Percentiles rank a stretch among this genome's conserved stretches.
These are phyloP conservation scores for Xiphophorus hellerii DNA, from an alignment of 2,113 vertebrate genomes.

Conservation along the genomic window DNA sequence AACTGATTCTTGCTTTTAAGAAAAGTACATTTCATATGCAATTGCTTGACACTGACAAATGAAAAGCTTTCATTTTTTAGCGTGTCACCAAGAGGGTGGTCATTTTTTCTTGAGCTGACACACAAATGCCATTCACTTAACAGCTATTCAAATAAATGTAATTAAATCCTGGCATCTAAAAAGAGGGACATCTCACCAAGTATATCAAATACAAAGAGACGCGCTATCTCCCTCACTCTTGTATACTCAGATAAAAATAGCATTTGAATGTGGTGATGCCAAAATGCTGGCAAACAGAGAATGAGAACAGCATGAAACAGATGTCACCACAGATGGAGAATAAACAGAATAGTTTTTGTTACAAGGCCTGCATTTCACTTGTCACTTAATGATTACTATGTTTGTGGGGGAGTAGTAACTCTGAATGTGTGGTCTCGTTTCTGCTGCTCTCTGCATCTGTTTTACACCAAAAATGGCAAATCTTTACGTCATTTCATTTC, in stretches of 20 bases:
- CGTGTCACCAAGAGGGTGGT: conserved; percentile 8
- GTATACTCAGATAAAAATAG: conserved; percentile 54
- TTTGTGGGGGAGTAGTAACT: conserved; percentile 36
- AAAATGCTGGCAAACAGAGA: conserved; percentile 48
- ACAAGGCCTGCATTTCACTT: conserved; percentile 66
- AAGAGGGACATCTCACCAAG: background rate
- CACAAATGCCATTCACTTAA: background rate
- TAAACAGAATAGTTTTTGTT: conserved; percentile 70
- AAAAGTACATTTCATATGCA: conserved; percentile 44
- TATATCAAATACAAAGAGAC: conserved; percentile 8
- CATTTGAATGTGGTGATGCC: conserved; percentile 53
- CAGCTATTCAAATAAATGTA: conserved; percentile 11
- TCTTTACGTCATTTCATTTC: conserved; percentile 10
- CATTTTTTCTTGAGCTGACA: conserved; percentile 14
- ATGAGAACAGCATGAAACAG: conserved; percentile 71
- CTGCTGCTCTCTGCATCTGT: conserved; percentile 28
- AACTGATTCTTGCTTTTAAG: conserved; percentile 59
- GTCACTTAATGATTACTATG: conserved; percentile 58
- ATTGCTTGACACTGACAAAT: conserved; percentile 42
- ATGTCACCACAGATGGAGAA: conserved; percentile 76
- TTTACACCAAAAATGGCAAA: conserved; percentile 29
- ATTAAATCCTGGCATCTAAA: conserved; percentile 12
- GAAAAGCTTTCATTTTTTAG: background rate
- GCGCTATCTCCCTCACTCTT: conserved; percentile 7
- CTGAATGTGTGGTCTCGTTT: conserved; percentile 35